Evolutionary conservation across 2,113 vertebrate genomes (phyloP).

Genomic region (Dolichotis patagonum): DNA sequence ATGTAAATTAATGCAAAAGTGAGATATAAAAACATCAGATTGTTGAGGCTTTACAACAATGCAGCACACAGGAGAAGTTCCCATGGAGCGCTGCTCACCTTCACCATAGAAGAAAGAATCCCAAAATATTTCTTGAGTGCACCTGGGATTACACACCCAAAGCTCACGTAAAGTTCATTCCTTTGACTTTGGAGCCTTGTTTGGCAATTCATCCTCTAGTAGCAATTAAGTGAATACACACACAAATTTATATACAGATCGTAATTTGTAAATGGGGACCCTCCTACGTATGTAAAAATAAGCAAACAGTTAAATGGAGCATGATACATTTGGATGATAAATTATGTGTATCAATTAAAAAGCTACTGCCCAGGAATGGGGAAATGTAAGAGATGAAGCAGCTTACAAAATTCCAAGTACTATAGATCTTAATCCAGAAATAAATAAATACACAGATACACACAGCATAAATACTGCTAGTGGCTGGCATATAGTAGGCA

Average conservation of each 20-base stretch:
- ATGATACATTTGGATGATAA: not conserved
- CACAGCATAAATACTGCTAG: not conserved
- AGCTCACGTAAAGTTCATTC: too few species aligned
- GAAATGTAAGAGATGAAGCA: not conserved
- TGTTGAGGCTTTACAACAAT: not conserved
- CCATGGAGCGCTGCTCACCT: not conserved
- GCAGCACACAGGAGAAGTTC: not conserved
- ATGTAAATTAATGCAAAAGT: slow-evolving; percentile 13
- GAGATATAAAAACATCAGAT: not conserved
- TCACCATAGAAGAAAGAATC: not conserved
- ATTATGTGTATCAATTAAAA: not conserved
- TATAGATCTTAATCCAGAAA: not conserved
- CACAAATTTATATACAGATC: not conserved
- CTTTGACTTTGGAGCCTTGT: not conserved
- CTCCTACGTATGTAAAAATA: not conserved
- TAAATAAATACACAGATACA: not conserved
- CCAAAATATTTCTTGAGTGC: too few species aligned
- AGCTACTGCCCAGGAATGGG: rapidly evolving
- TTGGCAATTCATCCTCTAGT: not conserved
- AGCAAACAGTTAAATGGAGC: not conserved
- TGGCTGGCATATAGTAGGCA: too few species aligned
- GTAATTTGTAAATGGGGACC: not conserved
- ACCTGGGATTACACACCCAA: not conserved
- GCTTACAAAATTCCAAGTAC: not conserved
- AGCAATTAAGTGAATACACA: not conserved